phyloP scores from a whole-genome alignment of 2,797 vertebrate genomes.

The Enteromius anoplus region DNA sequence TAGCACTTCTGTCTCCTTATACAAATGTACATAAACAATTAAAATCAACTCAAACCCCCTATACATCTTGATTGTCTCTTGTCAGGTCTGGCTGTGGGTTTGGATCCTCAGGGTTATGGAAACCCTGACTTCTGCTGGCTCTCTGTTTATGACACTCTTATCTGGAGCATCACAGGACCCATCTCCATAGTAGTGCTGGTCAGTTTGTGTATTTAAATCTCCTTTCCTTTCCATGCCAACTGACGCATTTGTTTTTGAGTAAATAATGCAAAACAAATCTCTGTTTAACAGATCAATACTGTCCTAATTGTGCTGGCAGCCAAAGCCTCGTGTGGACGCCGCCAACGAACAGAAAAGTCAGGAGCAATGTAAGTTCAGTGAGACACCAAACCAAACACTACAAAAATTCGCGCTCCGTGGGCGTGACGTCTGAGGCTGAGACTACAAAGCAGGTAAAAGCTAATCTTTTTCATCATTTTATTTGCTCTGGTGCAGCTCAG shows the following conservation, averaged over 20 bases:
- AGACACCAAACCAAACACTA: not conserved
- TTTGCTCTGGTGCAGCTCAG: conserved; percentile 69
- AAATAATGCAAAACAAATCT: not conserved
- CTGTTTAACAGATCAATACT: conserved; percentile 77
- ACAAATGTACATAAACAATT: not conserved
- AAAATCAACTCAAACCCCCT: not conserved
- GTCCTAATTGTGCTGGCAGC: conserved; percentile 82
- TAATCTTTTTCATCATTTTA: not conserved
- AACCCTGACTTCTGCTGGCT: conserved; percentile 92
- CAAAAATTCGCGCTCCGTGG: too few relatives aligned
- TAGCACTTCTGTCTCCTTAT: too few relatives aligned
- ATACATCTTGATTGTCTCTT: conserved; percentile 12
- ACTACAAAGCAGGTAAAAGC: not conserved
- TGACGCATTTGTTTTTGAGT: not conserved
- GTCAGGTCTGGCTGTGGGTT: conserved; percentile 84
- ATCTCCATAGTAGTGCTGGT: conserved; percentile 79
- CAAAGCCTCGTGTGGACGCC: conserved; percentile 79
- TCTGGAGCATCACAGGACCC: conserved; percentile 87
- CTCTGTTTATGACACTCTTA: conserved; percentile 85
- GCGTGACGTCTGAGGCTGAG: too few relatives aligned
- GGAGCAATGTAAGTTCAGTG: conserved; percentile 78
- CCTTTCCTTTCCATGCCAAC: not conserved
- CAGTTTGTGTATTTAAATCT: conserved; percentile 48
- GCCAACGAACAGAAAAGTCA: conserved; percentile 79
- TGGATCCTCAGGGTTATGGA: conserved; percentile 88